Evolutionary conservation across 2,113 vertebrate genomes (phyloP).

Genomic region (Puma concolor): DNA sequence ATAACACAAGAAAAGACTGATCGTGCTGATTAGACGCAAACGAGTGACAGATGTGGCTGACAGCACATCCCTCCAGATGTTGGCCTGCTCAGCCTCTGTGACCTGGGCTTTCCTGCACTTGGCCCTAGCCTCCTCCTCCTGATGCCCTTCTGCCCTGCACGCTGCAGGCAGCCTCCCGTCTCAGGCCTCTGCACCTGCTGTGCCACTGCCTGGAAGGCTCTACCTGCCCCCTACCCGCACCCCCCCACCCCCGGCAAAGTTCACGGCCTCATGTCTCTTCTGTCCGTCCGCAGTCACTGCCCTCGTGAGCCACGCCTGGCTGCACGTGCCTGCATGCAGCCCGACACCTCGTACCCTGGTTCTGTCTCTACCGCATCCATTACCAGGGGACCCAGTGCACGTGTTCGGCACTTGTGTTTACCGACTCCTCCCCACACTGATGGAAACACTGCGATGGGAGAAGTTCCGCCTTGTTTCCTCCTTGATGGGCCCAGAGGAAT

Average conservation of each 20-base stretch:
- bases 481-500: background rate
- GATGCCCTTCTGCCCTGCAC: background rate
- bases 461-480: background rate
- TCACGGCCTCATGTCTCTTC: too few relatives aligned
- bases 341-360: background rate
- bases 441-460: fast-evolving
- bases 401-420: fast-evolving
- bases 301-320: background rate
- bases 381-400: too few relatives aligned
- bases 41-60: background rate
- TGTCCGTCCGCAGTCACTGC: background rate
- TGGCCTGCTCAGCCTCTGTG: background rate
- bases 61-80: background rate
- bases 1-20: too few relatives aligned
- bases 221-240: too few relatives aligned
- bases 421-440: background rate
- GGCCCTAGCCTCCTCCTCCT: too few relatives aligned
- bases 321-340: background rate
- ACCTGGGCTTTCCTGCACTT: background rate
- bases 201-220: background rate
- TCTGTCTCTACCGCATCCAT: background rate
- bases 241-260: background rate
- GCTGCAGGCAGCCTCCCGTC: background rate
- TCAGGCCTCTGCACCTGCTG: background rate
- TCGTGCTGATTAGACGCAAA: too few relatives aligned